phyloP scores from a whole-genome alignment of 2,888 invertebrate genomes.

The Drosophila borealis region DNA sequence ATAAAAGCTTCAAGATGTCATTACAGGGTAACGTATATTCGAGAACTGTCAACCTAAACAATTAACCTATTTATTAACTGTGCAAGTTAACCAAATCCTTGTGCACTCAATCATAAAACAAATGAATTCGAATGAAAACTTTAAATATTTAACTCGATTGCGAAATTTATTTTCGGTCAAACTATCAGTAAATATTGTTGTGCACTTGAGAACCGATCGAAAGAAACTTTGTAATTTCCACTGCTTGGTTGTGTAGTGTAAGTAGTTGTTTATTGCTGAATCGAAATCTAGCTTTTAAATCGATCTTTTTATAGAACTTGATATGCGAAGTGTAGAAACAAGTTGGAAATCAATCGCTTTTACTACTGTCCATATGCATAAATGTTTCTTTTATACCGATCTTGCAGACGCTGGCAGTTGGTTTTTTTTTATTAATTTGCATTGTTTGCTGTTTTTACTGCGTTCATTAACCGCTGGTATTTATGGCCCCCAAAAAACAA shows the following conservation, averaged over 20 bases:
- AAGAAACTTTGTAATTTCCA: constrained; percentile 9
- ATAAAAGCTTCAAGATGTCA: no score
- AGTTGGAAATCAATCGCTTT: constrained; percentile 67
- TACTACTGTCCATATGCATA: constrained; percentile 38
- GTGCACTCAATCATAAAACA: no score
- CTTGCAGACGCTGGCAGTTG: constrained; percentile 45
- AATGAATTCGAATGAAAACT: neutral
- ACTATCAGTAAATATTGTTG: neutral
- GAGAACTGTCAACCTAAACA: no score
- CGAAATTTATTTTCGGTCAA: neutral
- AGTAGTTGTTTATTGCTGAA: constrained; percentile 49
- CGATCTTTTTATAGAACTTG: constrained; percentile 54
- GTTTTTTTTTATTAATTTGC: constrained; percentile 39
- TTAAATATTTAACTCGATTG: neutral
- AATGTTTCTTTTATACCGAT: constrained; percentile 35
- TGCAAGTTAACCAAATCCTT: no score
- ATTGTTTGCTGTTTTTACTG: constrained; percentile 50
- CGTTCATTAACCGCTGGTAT: constrained; percentile 72
- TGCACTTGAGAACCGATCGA: neutral
- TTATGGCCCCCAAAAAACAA: constrained; percentile 63
- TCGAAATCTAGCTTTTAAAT: constrained; percentile 40
- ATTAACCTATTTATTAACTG: no score
- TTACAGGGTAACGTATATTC: no score
- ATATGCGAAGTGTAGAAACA: constrained; percentile 46
- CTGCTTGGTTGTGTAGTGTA: constrained; percentile 25